Evolutionary conservation across 2,888 invertebrate genomes (phyloP).

Genomic region (Pimpla rufipes): DNA sequence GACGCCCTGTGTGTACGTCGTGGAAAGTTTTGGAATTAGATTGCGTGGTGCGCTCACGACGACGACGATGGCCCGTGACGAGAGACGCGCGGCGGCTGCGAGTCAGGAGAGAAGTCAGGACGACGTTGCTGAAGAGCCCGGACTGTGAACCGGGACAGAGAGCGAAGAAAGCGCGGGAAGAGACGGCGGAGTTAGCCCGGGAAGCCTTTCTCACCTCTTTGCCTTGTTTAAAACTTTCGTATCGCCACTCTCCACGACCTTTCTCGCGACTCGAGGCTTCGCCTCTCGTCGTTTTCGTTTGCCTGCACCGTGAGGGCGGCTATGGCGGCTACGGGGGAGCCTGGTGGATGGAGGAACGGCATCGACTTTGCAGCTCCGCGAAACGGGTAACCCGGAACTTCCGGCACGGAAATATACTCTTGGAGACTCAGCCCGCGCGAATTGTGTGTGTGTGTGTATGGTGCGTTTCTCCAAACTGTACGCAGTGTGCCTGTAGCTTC

Average conservation of each 20-base stretch:
- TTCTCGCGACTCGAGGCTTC: conserved; percentile 49
- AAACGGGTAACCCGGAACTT: conserved; percentile 64
- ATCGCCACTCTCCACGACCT: conserved; percentile 63
- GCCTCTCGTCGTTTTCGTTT: conserved; percentile 50
- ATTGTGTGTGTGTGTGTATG: conserved; percentile 21
- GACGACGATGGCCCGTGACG: conserved; percentile 68
- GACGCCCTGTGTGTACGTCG: conserved; percentile 59
- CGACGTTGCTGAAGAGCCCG: conserved; percentile 8
- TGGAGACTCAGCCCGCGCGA: conserved; percentile 27
- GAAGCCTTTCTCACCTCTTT: conserved; percentile 57
- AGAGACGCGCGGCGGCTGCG: conserved; percentile 53
- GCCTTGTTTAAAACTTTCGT: conserved; percentile 76
- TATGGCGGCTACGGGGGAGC: conserved; percentile 26
- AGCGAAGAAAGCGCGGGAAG: conserved; percentile 51
- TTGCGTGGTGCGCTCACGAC: conserved; percentile 72
- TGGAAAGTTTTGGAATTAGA: conserved; percentile 80
- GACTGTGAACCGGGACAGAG: conserved; percentile 27
- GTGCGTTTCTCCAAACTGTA: conserved; percentile 29
- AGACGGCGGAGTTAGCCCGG: conserved; percentile 38
- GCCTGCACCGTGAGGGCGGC: conserved; percentile 10
- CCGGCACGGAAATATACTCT: conserved; percentile 52
- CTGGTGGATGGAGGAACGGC: conserved; percentile 37
- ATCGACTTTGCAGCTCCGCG: conserved; percentile 65
- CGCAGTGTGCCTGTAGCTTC: conserved; percentile 18
- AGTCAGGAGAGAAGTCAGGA: conserved; percentile 32